Base-by-base conservation (phyloP, 2,113 vertebrate genomes). In the Seriola quinqueradiata region DNA sequence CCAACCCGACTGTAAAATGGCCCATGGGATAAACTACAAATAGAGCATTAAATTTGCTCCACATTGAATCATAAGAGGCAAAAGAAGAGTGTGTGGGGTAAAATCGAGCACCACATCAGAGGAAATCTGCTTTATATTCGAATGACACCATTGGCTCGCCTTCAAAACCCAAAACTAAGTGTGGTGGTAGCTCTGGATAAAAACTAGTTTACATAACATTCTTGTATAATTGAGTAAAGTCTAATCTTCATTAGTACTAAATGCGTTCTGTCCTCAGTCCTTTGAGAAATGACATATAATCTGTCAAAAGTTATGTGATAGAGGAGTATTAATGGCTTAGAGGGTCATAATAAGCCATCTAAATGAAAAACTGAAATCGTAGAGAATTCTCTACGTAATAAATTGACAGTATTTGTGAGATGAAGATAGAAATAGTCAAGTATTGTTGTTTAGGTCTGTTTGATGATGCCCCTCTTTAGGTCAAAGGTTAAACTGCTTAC, bases 11-110 rank as follows among this genome's bases (percentile, higher is more conserved):
- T 88, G 87, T 90, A 92, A 92, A 94, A 89, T 76, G 34, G 79
- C 90, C 91, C 86, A 66, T 83, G 93, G 94, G 94, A 93, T 75
- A 59, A 91, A 85, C 66, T 82, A 89, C 88, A 95, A 95, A 92
- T 93, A 93, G 94, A 95, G 94, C 94, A 95, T 93, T 93, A 95
- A 93, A 95, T 94, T 52, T 91, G 92, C 83, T 92, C 90, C 87
- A 93, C 89, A 93, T 92, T 89, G 71, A 88, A 87, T 73, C 75
- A 78, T 59, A 81, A 79, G 36, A 82, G 77, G 79, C 79, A 75
- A 72, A 79, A 52, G 28, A 57, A 52, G 42, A 75, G 73, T 21
- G 77, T 58, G 75, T 46, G 72, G 13, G 60, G 76, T 48, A 32
- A 74, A 79, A 81, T 25, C 46, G 50, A 52, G 81, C n/a, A 13